These are phyloP conservation scores for Pissodes strobi DNA, from an alignment of 1,140 invertebrate species.

Conservation along the genomic window DNA sequence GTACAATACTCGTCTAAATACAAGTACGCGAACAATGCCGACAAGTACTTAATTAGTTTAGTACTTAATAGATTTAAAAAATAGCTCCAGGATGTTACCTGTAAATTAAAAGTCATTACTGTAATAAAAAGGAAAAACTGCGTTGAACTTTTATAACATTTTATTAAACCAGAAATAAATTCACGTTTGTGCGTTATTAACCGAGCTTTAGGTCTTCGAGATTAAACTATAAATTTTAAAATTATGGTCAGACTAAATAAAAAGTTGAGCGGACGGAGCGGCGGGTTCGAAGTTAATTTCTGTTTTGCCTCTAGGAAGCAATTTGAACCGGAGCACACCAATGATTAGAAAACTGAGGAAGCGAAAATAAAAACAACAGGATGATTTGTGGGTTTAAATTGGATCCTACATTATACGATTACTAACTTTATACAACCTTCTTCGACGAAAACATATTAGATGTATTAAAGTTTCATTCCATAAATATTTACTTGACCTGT, in stretches of 20 bases:
- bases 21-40: no score
- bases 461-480: no score
- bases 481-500: no score
- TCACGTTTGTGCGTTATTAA: slow-evolving; percentile 13
- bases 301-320: slow-evolving; percentile 19
- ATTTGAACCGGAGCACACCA: slow-evolving; percentile 2
- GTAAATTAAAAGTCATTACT: slow-evolving; percentile 1
- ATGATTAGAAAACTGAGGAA: slow-evolving; percentile 25
- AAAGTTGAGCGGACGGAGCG: slow-evolving; percentile 1
- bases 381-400: background rate
- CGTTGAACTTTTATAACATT: slow-evolving; percentile 9
- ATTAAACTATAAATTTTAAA: slow-evolving; percentile 25
- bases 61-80: no score
- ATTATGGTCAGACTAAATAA: slow-evolving; percentile 24
- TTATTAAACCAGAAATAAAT: slow-evolving; percentile 5
- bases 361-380: slow-evolving; percentile 15
- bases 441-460: no score
- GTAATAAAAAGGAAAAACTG: slow-evolving; percentile 3
- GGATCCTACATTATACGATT: background rate
- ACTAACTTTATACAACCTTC: no score
- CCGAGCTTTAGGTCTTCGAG: slow-evolving; percentile 17
- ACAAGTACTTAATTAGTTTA: no score
- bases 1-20: no score
- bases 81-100: slow-evolving; percentile 1
- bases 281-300: slow-evolving; percentile 17